Base-by-base conservation (phyloP, 92 coral and sea anemone genomes). In the Desmophyllum pertusum region DNA sequence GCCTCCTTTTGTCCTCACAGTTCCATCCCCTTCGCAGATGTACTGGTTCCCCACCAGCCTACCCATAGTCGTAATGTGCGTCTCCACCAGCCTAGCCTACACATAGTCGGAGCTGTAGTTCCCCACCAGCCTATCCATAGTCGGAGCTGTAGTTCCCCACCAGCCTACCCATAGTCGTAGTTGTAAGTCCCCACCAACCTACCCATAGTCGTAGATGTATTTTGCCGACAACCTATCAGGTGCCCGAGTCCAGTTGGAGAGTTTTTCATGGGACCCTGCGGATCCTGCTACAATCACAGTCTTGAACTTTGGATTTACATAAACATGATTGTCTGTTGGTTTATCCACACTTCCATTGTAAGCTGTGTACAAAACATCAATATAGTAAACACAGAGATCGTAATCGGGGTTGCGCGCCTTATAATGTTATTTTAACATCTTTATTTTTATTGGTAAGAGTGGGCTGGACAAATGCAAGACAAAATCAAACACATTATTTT, bases 221-320 rank as follows among this genome's bases (percentile, higher is more conserved):
- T 87, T 83, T 31, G 90, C 97, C 75, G 90, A 84, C 70, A 89
- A 71, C 23, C 76, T 51, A 25, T 86, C 81, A 30, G 97, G 94
- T 37, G 94, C 97, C 4, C 83, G 89, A 53, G 93, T 91, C 86
- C 86, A 82, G 31, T 86, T 72, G 23, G 98, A 94, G 52, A 94
- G 90, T 40, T 74, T 87, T 75, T 94, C 98, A 36, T 70, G 92
- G 27, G 95, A 91, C 23, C 98, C 98, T 5, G 98, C 98, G 1
- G 98, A 94, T 39, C 98, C 98, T 38, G 95, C 98, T 17, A 94
- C 98, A 45, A 94, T 88, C 21, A 84, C 91, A 21, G 98, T 86
- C 93, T 91, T 87, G 85, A 69, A 94, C 69, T 84, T 89, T 46
- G 98, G 98, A 57, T 94, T 94, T 61, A 35, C 79, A 83, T 93